Evolutionary conservation across 2,888 invertebrate genomes (phyloP).

Genomic region (Allophyes oxyacanthae): DNA sequence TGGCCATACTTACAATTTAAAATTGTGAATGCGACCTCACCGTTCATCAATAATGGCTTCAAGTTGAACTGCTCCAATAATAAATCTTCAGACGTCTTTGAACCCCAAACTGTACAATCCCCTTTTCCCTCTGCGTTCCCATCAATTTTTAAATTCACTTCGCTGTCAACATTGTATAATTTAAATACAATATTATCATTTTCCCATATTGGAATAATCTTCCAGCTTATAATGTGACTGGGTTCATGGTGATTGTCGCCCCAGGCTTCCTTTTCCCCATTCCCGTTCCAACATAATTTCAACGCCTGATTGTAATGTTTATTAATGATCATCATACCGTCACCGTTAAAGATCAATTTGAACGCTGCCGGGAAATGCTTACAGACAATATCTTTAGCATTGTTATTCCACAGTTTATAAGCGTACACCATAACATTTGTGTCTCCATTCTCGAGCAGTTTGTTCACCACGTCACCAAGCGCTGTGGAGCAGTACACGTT

Average conservation of each 20-base stretch:
- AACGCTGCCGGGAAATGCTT: constrained; percentile 24
- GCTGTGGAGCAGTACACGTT: constrained; percentile 5
- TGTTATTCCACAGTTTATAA: constrained; percentile 21
- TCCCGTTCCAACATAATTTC: constrained; percentile 3
- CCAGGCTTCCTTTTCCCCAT: not conserved
- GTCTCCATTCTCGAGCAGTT: constrained; percentile 14
- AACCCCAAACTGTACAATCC: not conserved
- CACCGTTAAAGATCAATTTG: constrained; percentile 18
- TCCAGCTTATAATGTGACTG: constrained; percentile 12
- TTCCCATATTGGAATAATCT: constrained; percentile 14
- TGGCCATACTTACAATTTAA: constrained; percentile 1
- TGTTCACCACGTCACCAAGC: constrained; percentile 6
- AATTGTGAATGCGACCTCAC: constrained; percentile 20
- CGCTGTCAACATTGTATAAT: constrained; percentile 11
- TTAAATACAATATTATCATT: constrained; percentile 12
- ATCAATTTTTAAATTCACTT: constrained; percentile 4
- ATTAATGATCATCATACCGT: constrained; percentile 12
- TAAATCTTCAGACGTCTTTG: not conserved
- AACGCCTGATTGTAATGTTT: constrained; percentile 12
- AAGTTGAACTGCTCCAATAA: constrained; percentile 16
- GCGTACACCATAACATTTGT: constrained; percentile 6
- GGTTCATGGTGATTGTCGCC: constrained; percentile 4
- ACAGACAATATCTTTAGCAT: constrained; percentile 9
- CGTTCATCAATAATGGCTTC: constrained; percentile 11
- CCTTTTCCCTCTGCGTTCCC: too few species aligned